Evolutionary conservation across 2,888 invertebrate species (phyloP), one percentile per base, ranked within the genome.

Genomic region (Lithosia quadra): DNA sequence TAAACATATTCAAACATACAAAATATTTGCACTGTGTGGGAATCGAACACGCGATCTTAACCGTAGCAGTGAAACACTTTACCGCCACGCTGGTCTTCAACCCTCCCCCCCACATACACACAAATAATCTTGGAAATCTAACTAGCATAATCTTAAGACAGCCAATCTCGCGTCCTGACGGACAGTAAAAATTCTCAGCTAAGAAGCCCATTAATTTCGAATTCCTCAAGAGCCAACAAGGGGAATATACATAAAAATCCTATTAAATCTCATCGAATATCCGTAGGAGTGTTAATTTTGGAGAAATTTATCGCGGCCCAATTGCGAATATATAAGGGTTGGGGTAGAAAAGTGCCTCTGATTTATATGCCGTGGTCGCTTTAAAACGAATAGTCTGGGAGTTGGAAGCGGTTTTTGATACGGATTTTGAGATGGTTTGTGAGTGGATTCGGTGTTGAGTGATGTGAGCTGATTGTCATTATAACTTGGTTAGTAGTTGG

Each of bases 261-360:
- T 81, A 79, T 84, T 81, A 80, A 83, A 83, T 76, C 83, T 80
- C 82, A 82, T 81, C 77, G 77, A 81, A 83, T 78, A 80, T 77
- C 75, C 79, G 77, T 82, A 72, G 72, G 81, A 81, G 85, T 87
- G 90, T 88, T 90, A 89, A 90, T 90, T 89, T 88, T 73, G 82
- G 76, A 77, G 73, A 84, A 85, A 90, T 90, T 88, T 90, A 90
- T 90, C 84, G 85, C 78, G 69, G 82, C 78, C 84, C 89, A 85
- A 89, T 90, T 84, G 87, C 81, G 85, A 85, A 90, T 90, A 87
- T 88, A 90, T 89, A 88, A 87, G 82, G 82, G 82, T 72, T 62
- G 79, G 81, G 78, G 80, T 77, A 82, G 86, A 86, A 87, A 87
- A 89, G 86, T 86, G 80, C 75, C 74, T 75, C 79, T 87, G 86